phyloP scores from a whole-genome alignment of 1,140 invertebrate species.

The Drosophila kepulauana region DNA sequence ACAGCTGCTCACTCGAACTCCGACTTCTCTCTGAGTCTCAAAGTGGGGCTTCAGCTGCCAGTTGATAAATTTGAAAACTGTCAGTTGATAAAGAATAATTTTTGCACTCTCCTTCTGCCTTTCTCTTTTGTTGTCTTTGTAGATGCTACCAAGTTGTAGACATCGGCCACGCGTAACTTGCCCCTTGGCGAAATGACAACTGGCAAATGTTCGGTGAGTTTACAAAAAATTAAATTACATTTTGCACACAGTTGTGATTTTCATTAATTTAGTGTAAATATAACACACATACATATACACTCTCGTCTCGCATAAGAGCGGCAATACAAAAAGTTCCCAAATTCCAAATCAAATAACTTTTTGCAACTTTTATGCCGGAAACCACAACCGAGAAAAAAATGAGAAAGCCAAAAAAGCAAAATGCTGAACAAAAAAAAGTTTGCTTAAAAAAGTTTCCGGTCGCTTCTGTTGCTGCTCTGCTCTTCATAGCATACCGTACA shows the following conservation, averaged over 20 bases:
- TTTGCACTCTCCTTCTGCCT: conserved; percentile 24
- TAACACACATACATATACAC: conserved; percentile 62
- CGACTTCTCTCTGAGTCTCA: not conserved
- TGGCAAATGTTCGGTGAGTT: conserved; percentile 18
- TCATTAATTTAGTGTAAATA: conserved; percentile 80
- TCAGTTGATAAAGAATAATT: conserved; percentile 68
- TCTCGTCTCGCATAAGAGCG: conserved; percentile 6
- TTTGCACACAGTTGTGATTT: conserved; percentile 80
- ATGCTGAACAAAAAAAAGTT: conserved; percentile 48
- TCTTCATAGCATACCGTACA: conserved; percentile 2
- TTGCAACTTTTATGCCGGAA: conserved; percentile 59
- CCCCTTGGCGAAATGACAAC: conserved; percentile 27
- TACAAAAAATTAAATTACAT: conserved; percentile 73
- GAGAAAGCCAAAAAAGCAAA: conserved; percentile 9
- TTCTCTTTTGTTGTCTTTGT: conserved; percentile 21
- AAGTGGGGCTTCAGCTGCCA: conserved; percentile 27
- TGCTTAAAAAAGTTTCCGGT: conserved; percentile 43
- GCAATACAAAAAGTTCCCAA: conserved; percentile 57
- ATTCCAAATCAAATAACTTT: conserved; percentile 81
- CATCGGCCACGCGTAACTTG: conserved; percentile 55
- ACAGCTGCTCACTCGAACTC: conserved; percentile 46
- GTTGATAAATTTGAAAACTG: conserved; percentile 80
- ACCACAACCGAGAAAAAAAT: conserved; percentile 61
- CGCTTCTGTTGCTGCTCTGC: conserved; percentile 37
- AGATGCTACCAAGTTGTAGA: conserved; percentile 46